Base-by-base conservation (phyloP, 2,797 vertebrate species). In the Phrynocephalus forsythii region DNA sequence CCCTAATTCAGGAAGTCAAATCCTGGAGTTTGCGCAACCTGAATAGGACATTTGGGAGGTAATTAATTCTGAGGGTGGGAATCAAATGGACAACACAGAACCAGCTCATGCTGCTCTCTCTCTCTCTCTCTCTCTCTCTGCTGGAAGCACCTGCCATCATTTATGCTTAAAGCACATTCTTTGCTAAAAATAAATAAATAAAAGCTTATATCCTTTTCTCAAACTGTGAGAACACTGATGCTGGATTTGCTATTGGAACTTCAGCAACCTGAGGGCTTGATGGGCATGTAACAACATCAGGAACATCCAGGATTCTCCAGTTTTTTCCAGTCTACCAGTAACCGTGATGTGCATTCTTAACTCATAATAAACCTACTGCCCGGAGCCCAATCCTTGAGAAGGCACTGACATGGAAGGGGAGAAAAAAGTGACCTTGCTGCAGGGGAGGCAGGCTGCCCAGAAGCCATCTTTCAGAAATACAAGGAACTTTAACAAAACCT, bases 121-220 rank as follows among this genome's bases (percentile, higher is more conserved):
- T 33, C 38, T 44, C 38, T 44, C 38, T 44, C 38, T 44, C 38
- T 44, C 38, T 44, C 38, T 44, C 38, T 44, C 38, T 44, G 38
- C 38, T 44, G 38, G 38, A 44, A 63, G 67, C 13, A 24, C 63
- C 68, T 28, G 18, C 48, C 60, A 85, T 48, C 18, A 33, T 66
- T 83, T 60, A 38, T 83, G 33, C 26, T 83, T 76, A 66, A 79
- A 76, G 60, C 83, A 68, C 50, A 18, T 67, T 81, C 67, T 75
- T 56, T 86, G 33, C 68, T 86, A 48, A 86, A 60, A 63, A 71
- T 44, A 44, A 44, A 44, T 44, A 33, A 33, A 33, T 33, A 56
- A 56, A 8, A 56, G 52, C 52, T 56, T 81, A 67, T 83, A 60
- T n/a, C 11, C 50, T 83, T 44, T 78, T 11, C 24, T 11, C 48